A percentile compares a stretch with the other conserved stretches of the same genome.
phyloP scores from a whole-genome alignment of 2,888 invertebrate genomes.

The Agrenia bidenticulata region DNA sequence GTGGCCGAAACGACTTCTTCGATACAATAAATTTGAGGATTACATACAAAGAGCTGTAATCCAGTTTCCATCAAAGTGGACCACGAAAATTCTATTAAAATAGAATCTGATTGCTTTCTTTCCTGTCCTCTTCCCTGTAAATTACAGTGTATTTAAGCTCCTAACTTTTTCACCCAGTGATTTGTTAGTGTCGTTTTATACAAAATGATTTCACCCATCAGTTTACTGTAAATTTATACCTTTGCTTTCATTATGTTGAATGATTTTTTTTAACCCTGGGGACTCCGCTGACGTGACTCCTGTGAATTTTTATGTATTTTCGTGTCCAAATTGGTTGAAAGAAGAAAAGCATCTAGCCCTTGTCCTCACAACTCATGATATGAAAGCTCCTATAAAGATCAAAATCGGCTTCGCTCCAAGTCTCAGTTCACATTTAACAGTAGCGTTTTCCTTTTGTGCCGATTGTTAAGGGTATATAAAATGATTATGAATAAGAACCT shows the following conservation, averaged over 20 bases:
- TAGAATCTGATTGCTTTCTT: background rate
- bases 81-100: too few relatives aligned
- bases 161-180: background rate
- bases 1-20: too few relatives aligned
- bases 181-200: background rate
- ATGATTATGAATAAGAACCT: too few relatives aligned
- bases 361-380: conserved; percentile 13
- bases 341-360: conserved; percentile 1
- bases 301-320: conserved; percentile 46
- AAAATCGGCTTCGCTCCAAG: background rate
- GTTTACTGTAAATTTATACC: background rate
- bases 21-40: too few relatives aligned
- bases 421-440: too few relatives aligned
- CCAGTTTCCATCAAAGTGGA: too few relatives aligned
- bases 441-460: too few relatives aligned
- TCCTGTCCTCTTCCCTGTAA: background rate
- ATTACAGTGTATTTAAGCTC: background rate
- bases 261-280: conserved; percentile 8
- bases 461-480: too few relatives aligned
- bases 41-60: too few relatives aligned
- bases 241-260: conserved; percentile 10
- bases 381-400: conserved; percentile 10
- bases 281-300: conserved; percentile 23
- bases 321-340: conserved; percentile 28
- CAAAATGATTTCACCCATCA: background rate